Conservation (phyloP, 2,797 vertebrate species). For the Eulemur coronatus region DNA sequence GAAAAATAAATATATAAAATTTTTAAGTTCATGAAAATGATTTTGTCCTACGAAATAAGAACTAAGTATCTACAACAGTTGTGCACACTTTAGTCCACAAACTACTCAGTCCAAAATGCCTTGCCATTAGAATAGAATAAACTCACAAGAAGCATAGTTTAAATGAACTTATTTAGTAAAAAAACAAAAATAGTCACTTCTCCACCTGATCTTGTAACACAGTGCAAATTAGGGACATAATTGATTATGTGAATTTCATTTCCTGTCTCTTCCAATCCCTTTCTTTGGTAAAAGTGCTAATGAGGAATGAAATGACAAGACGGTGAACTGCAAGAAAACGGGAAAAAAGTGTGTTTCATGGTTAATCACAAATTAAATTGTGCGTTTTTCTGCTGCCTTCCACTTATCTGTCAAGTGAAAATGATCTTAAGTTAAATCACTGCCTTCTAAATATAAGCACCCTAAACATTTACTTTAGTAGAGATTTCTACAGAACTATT, state of each 20-base stretch:
- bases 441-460: background rate
- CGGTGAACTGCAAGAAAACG: background rate
- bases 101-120: background rate
- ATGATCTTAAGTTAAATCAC: background rate
- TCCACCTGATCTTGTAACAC: background rate
- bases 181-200: background rate
- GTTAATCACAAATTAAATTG: conserved; percentile 26
- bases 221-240: background rate
- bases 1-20: background rate
- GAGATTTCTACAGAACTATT: background rate
- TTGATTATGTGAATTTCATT: conserved; percentile 33
- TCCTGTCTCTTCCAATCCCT: background rate
- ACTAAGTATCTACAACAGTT: background rate
- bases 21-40: background rate
- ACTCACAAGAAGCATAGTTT: background rate
- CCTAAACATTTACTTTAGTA: background rate
- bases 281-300: background rate
- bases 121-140: background rate
- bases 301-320: background rate
- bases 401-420: background rate
- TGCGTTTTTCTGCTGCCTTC: background rate
- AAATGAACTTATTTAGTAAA: background rate
- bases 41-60: background rate
- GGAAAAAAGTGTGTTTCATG: background rate
- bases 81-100: background rate